phyloP scores from a whole-genome alignment of 2,797 vertebrate species.

The Alcedo quadribrachys region DNA sequence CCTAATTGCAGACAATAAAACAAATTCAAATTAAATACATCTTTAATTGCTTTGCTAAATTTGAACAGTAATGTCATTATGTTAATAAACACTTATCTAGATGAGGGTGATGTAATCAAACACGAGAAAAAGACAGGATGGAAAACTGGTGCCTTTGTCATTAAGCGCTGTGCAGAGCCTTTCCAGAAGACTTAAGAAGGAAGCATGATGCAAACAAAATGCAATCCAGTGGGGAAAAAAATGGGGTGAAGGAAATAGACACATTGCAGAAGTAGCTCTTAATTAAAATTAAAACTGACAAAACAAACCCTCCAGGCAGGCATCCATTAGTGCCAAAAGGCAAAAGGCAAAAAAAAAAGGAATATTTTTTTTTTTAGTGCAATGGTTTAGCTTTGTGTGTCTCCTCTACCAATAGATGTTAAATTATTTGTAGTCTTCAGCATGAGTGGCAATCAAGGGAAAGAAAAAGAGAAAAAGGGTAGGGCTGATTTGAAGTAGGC shows the following conservation, averaged over 20 bases:
- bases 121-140: background rate
- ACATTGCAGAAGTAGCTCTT: conserved; percentile 38
- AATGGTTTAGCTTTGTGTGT: conserved; percentile 32
- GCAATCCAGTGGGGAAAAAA: background rate
- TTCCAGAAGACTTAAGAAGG: background rate
- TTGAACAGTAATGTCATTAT: conserved; percentile 26
- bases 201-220: conserved; percentile 26
- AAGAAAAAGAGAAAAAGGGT: background rate
- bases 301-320: conserved; percentile 53
- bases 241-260: background rate
- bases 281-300: conserved; percentile 61
- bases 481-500: background rate
- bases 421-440: conserved; percentile 41
- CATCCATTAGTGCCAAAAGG: conserved; percentile 45
- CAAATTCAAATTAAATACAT: conserved; percentile 41
- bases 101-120: conserved; percentile 38
- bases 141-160: background rate
- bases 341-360: background rate
- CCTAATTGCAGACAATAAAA: conserved; percentile 44
- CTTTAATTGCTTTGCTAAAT: conserved; percentile 35
- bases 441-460: background rate
- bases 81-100: conserved; percentile 41
- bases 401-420: conserved; percentile 39
- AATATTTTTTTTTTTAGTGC: conserved; percentile 31
- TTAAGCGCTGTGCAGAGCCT: background rate